Evolutionary conservation across 2,113 vertebrate genomes (phyloP).

Genomic region (Phalacrocorax brasilianus): DNA sequence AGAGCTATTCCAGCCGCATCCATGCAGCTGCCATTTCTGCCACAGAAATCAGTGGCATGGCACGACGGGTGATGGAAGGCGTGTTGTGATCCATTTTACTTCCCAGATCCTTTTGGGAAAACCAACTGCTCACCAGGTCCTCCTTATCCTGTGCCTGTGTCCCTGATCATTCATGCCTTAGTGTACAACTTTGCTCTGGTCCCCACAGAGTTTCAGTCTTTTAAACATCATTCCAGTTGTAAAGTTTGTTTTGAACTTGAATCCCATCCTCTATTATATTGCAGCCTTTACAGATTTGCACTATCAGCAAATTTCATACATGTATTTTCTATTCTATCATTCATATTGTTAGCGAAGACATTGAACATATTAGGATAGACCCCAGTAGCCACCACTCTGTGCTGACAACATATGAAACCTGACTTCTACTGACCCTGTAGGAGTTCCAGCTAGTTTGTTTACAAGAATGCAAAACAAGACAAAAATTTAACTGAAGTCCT

Average conservation of each 20-base stretch:
- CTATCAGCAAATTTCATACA: neutral
- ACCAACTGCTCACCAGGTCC: neutral
- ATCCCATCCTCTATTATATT: neutral
- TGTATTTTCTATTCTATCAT: neutral
- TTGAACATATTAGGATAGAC: neutral
- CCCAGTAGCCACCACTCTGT: neutral
- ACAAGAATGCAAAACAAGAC: neutral
- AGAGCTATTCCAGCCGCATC: neutral
- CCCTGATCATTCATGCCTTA: neutral
- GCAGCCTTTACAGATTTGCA: neutral
- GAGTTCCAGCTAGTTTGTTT: neutral
- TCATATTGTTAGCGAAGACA: neutral
- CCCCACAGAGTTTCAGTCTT: neutral
- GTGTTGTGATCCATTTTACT: neutral
- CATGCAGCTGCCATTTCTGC: neutral
- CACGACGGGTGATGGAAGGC: neutral
- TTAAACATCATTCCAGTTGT: neutral
- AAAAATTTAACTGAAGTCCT: neutral
- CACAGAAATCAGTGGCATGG: neutral
- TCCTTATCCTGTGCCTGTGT: neutral
- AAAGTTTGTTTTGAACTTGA: neutral
- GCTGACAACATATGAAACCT: neutral
- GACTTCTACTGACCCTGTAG: neutral
- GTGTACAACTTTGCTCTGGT: accelerated
- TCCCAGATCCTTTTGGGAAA: neutral